A percentile compares a stretch with the other conserved stretches of the same genome.
These are phyloP conservation scores for Tinamus major DNA, from an alignment of 2,797 vertebrate genomes.

Conservation along the genomic window DNA sequence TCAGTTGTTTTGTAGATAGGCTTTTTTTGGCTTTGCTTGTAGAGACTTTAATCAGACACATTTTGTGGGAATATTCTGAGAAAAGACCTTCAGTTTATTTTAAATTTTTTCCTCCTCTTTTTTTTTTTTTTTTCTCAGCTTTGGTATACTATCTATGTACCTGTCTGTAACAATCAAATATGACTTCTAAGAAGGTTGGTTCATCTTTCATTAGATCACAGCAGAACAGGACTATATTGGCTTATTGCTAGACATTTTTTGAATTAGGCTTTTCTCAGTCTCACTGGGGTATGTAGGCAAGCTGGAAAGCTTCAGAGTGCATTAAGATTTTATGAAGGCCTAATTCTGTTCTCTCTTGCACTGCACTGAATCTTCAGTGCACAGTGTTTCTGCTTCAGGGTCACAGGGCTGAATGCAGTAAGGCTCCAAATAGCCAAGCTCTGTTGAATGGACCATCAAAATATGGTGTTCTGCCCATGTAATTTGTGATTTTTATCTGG, in stretches of 20 bases:
- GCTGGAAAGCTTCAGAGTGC: constrained; percentile 54
- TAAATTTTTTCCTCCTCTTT: neutral
- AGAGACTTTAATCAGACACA: neutral
- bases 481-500: constrained; percentile 43
- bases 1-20: neutral
- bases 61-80: constrained; percentile 12
- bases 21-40: neutral
- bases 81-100: constrained; percentile 10
- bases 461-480: constrained; percentile 9
- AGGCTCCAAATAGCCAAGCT: neutral
- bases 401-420: neutral
- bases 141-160: constrained; percentile 29
- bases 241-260: constrained; percentile 40
- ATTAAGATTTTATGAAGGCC: constrained; percentile 66
- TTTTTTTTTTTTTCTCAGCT: constrained; percentile 38
- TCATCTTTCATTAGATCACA: constrained; percentile 66
- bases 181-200: constrained; percentile 49
- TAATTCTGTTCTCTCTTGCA: constrained; percentile 48
- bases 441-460: constrained; percentile 8
- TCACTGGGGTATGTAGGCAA: constrained; percentile 37
- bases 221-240: constrained; percentile 61
- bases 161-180: constrained; percentile 28
- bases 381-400: neutral
- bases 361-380: constrained; percentile 7
- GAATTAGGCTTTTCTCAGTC: constrained; percentile 53